A percentile compares a stretch with the other conserved stretches of the same genome.
Conservation (phyloP, 2,797 vertebrate genomes). For the Petrocephalus sullivani region DNA sequence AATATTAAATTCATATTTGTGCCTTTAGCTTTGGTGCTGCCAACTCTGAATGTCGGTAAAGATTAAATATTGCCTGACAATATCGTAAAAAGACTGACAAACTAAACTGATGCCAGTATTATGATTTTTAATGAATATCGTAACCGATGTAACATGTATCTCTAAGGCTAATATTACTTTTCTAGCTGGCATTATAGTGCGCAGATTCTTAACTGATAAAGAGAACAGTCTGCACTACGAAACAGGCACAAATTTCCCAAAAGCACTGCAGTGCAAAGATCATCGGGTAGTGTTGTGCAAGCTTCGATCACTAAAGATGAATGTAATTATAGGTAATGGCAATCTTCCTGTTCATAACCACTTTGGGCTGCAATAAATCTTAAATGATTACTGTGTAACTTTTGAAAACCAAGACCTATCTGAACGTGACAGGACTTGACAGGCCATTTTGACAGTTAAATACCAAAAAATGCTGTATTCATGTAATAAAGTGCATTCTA, state of each 20-base stretch:
- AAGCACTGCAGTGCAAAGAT: background rate
- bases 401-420: background rate
- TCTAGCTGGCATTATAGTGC: background rate
- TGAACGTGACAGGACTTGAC: background rate
- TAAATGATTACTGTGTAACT: background rate
- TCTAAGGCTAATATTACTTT: background rate
- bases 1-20: background rate
- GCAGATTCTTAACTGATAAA: background rate
- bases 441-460: background rate
- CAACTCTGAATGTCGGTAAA: background rate
- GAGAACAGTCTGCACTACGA: background rate
- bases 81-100: background rate
- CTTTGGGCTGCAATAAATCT: background rate
- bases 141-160: background rate
- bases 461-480: background rate
- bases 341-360: background rate
- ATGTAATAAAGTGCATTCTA: background rate
- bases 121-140: background rate
- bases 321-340: background rate
- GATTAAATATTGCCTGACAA: background rate
- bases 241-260: background rate
- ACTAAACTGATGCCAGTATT: background rate
- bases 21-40: background rate
- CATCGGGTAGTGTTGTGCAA: background rate
- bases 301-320: background rate